phyloP scores from a whole-genome alignment of 2,113 vertebrate species.

The Lepus timidus region DNA sequence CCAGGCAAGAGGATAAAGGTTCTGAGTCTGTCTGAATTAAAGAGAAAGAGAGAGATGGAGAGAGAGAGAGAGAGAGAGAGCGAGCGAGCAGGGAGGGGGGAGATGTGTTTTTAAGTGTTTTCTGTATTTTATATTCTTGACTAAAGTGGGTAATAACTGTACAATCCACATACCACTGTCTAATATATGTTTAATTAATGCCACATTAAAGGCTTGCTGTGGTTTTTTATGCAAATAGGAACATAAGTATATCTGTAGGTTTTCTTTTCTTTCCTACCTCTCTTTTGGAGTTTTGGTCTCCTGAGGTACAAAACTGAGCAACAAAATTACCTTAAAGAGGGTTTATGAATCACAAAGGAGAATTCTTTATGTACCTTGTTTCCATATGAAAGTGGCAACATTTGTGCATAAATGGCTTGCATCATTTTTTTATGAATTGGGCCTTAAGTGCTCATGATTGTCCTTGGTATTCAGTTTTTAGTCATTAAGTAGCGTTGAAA shows the following conservation, averaged over 20 bases:
- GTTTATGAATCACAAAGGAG: slow-evolving; percentile 88
- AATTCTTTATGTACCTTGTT: slow-evolving; percentile 91
- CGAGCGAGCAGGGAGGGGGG: not conserved
- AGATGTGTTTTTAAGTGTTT: slow-evolving; percentile 67
- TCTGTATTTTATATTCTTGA: slow-evolving; percentile 70
- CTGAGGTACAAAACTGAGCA: slow-evolving; percentile 87
- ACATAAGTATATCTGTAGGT: slow-evolving; percentile 73
- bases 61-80: not conserved
- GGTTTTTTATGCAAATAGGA: slow-evolving; percentile 82
- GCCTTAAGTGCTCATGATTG: slow-evolving; percentile 90
- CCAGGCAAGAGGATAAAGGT: not conserved
- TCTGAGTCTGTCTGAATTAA: not conserved
- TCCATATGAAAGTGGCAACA: slow-evolving; percentile 91
- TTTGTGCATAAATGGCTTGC: slow-evolving; percentile 89
- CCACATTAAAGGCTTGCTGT: slow-evolving; percentile 72
- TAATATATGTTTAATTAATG: slow-evolving; percentile 79
- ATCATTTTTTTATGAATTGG: slow-evolving; percentile 90
- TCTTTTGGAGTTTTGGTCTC: slow-evolving; percentile 83
- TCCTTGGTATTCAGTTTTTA: slow-evolving; percentile 90
- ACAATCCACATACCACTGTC: slow-evolving; percentile 9
- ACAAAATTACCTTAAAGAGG: slow-evolving; percentile 90
- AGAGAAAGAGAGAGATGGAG: not conserved
- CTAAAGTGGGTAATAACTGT: slow-evolving; percentile 56
- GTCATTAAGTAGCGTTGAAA: slow-evolving; percentile 91
- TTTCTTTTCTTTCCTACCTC: slow-evolving; percentile 82